Base-by-base conservation (phyloP, 2,797 vertebrate genomes). In the Phalanger gymnotis region DNA sequence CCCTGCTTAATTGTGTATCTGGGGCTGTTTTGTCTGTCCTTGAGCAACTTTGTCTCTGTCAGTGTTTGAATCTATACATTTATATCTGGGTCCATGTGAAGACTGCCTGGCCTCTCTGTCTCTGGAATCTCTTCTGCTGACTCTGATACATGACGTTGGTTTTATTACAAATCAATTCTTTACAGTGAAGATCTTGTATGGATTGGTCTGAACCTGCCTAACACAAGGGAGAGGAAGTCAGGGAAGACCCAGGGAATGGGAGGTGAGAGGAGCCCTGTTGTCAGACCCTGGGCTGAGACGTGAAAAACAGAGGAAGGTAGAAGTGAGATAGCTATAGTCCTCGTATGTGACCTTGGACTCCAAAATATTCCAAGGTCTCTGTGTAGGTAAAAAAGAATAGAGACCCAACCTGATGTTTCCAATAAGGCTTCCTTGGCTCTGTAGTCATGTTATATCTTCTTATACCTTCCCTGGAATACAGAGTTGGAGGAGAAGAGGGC, bases 201-300 rank as follows among this genome's bases (percentile, higher is more conserved):
- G 97, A 97, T 98, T 96, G 96, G 98, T 96, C 98, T 93, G 94
- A 95, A 97, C 97, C 97, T 98, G 98, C 97, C 97, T 95, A 93
- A 97, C 97, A 96, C 92, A 97, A 92, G 97, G 97, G 97, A 98
- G 95, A 95, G 90, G 95, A 96, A 92, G 93, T 93, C 22, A 47
- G 61, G 94, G 91, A 56, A 73, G 51, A 30, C 93, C 93, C 53
- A 93, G 95, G 94, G 94, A 90, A 54, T 0, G 0, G 55, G 91
- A 90, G 89, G 91, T 4, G 0, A 34, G 51, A 87, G 19, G 93
- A 16, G 92, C n/a, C 0, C 0, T 10, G 12, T 95, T 22, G 90
- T 31, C 94, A 90, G 52, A 92, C 96, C 27, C 47, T 1, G 27
- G 56, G n/a, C 54, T 53, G 19, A 0, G 58, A 53, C 0, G 40